Base-by-base conservation (phyloP, 2,113 vertebrate species). In the Eulemur rufifrons region DNA sequence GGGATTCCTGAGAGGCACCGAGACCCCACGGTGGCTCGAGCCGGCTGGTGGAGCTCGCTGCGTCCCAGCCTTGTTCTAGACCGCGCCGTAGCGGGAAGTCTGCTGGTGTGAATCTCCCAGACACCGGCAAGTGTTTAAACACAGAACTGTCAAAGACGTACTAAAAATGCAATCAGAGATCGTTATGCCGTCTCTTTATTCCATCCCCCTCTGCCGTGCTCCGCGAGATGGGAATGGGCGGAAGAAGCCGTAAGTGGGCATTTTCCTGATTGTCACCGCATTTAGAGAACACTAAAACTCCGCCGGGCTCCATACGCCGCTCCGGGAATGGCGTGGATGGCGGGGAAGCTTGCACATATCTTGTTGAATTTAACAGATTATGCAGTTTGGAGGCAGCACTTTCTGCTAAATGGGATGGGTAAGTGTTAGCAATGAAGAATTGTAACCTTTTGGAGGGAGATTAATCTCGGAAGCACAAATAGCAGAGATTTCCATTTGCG, bases 151-250 rank as follows among this genome's bases (percentile, higher is more conserved):
- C 98, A 98, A 95, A 96, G 98, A 97, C 56, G 97, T 87, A 78
- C 97, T 98, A 87, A 97, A 98, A 97, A 98, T 93, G 98, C 98
- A 97, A 96, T 98, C 98, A 97, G 97, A 98, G 98, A 97, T 94
- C 85, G 66, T 98, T 98, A 92, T 0, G 86, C 93, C 21, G 85
- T 63, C 97, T 97, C 98, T 97, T 95, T 92, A 92, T 93, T 94
- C 4, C 97, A 92, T 87, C 98, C 96, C 95, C 98, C 97, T 97
- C 83, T 86, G 95, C 93, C 85, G 87, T 32, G 83, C 96, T 97
- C 96, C 95, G 37, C 42, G 95, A 97, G 98, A 94, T 23, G 95
- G 97, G 97, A 94, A 97, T 89, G 97, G 96, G 97, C 86, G 77
- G 73, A 87, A 93, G 96, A 37, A 93, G 95, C 97, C 50, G 63